Evolutionary conservation across 2,113 vertebrate genomes (phyloP), one percentile per base, ranked within the genome.

Genomic region (Oreochromis aureus): DNA sequence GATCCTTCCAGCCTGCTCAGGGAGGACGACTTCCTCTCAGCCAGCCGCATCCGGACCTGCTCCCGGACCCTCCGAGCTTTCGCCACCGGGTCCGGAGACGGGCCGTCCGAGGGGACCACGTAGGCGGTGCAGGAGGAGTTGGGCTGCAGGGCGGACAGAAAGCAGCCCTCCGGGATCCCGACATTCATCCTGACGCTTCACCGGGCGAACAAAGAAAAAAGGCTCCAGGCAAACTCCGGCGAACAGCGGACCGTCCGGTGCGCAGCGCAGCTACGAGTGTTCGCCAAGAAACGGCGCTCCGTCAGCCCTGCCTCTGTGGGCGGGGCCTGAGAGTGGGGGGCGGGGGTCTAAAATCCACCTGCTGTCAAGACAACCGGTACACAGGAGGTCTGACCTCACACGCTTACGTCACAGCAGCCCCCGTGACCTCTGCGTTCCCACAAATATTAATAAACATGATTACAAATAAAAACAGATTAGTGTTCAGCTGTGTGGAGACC

Each of bases 31-130:
- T 93, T 92, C 55, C 94, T 96, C 90, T 97, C 95, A 1, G 96
- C 96, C 81, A 97, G 89, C 1, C 96, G 92, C 93, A 96, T 92
- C 81, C 95, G 95, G 81, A 97, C 96, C 90, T 97, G 96, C 90
- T 96, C 95, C 83, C 93, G 96, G 87, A 97, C 96, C 81, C 96
- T 92, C 71, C 92, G 61, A 30, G 93, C 93, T 90, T 87, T 95
- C 3, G 95, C 87, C 76, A 80, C 59, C 10, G 93, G 87, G 93
- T 96, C 96, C 80, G 82, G 79, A 22, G 63, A 83, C 81, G 55
- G 89, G 2, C 87, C 93, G 80, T 93, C 94, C 78, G 93, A 92
- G 16, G 96, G 96, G 3, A 97, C 83, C 9, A 91, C 92, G 54
- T 97, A 97, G 2, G 96, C 89, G 59, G 95, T 96, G 79, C 95